phyloP scores from a whole-genome alignment of 1,140 invertebrate genomes.

The Propsilocerus akamusi region DNA sequence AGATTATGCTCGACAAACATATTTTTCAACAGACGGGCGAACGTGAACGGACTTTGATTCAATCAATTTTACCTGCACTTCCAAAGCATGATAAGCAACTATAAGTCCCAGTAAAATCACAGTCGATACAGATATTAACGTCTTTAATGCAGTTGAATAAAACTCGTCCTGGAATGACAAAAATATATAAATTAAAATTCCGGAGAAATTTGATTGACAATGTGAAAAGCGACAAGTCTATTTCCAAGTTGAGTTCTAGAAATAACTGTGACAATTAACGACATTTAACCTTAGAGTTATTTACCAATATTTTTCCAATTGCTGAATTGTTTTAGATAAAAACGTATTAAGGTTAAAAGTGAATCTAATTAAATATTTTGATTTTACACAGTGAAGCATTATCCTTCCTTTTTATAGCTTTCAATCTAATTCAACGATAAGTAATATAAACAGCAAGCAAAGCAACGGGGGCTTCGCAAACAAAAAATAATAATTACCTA shows the following conservation, averaged over 20 bases:
- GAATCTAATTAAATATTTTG: neutral
- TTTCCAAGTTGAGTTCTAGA: neutral
- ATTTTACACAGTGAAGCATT: neutral
- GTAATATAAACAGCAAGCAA: no score
- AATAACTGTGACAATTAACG: no score
- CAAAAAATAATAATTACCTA: neutral
- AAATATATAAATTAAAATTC: conserved; percentile 8
- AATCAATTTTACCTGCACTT: conserved; percentile 82
- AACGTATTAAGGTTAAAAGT: no score
- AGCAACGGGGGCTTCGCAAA: no score
- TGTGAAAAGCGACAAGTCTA: conserved; percentile 7
- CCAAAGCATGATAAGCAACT: conserved; percentile 97
- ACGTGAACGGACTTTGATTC: no score
- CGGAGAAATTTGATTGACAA: no score
- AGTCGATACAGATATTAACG: conserved; percentile 95
- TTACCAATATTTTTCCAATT: no score
- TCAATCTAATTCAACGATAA: neutral
- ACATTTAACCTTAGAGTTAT: no score
- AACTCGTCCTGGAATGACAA: conserved; percentile 70
- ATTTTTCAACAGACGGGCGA: no score
- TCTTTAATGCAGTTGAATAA: conserved; percentile 93
- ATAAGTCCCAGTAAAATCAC: conserved; percentile 96
- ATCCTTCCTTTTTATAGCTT: neutral
- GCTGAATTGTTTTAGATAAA: no score
- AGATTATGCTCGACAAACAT: no score